Evolutionary conservation across 1,140 invertebrate species (phyloP).

Genomic region (Lucilia sericata): DNA sequence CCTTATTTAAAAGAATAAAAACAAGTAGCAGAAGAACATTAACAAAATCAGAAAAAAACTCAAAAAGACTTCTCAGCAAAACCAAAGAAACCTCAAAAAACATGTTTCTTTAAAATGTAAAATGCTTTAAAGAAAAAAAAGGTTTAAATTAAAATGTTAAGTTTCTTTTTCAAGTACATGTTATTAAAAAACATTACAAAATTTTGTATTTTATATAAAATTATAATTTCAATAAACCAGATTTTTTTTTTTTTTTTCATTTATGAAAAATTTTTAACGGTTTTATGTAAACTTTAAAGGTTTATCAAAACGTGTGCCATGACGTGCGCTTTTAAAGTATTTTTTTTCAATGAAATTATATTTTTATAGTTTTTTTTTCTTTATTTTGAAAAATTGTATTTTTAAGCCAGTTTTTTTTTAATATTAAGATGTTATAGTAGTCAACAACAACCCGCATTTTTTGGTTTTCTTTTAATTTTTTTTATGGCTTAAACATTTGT

Average conservation of each 20-base stretch:
- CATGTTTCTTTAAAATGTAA: too few species aligned
- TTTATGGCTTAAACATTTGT: not conserved
- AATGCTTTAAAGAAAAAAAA: too few species aligned
- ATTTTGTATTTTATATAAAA: too few species aligned
- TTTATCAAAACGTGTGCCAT: slow-evolving; percentile 11
- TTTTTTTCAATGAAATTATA: slow-evolving; percentile 12
- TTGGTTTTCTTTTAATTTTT: not conserved
- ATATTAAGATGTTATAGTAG: slow-evolving; percentile 10
- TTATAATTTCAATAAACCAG: not conserved
- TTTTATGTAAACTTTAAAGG: not conserved
- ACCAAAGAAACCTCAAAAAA: too few species aligned
- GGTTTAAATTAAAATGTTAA: too few species aligned
- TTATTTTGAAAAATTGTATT: not conserved
- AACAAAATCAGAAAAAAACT: too few species aligned
- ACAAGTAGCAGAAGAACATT: too few species aligned
- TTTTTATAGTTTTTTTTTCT: not conserved
- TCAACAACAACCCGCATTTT: not conserved
- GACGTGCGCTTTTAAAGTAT: not conserved
- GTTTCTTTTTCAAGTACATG: too few species aligned
- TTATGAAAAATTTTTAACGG: not conserved
- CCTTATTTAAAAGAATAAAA: too few species aligned
- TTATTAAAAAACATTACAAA: too few species aligned
- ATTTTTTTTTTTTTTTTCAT: not conserved
- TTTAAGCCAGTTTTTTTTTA: not conserved
- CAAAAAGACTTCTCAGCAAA: too few species aligned